Percentiles rank a stretch among this genome's conserved stretches.
These are phyloP conservation scores for Epistrophe eligans DNA, from an alignment of 2,888 invertebrate genomes.

Conservation along the genomic window DNA sequence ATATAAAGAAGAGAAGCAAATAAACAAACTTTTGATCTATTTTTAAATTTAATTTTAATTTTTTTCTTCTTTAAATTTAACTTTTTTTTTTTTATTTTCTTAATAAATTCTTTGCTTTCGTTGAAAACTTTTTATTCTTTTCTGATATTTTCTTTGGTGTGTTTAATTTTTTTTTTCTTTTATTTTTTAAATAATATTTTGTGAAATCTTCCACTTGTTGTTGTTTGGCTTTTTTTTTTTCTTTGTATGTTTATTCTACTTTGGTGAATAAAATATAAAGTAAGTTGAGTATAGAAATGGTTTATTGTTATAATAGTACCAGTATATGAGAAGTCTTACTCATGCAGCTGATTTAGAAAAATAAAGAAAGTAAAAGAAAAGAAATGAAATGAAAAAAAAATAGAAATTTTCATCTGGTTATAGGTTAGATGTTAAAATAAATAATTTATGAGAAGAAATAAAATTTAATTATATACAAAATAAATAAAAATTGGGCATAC, in stretches of 20 bases:
- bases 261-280: constrained; percentile 7
- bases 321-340: constrained; percentile 31
- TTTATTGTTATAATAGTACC: constrained; percentile 32
- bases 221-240: constrained; percentile 14
- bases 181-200: constrained; percentile 44
- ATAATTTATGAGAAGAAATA: constrained; percentile 43
- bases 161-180: constrained; percentile 42
- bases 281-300: constrained; percentile 3
- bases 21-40: constrained; percentile 73
- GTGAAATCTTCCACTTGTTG: constrained; percentile 56
- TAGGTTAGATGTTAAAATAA: not conserved
- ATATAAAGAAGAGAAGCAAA: constrained; percentile 23
- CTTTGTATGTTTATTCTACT: not conserved
- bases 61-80: constrained; percentile 34
- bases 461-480: constrained; percentile 41
- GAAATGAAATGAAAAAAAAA: not conserved
- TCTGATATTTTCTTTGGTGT: constrained; percentile 15
- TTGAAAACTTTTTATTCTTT: constrained; percentile 36
- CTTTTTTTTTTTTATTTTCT: not conserved
- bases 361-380: not conserved
- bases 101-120: constrained; percentile 42
- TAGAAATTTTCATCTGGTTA: constrained; percentile 19
- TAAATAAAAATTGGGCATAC: constrained; percentile 9
- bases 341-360: constrained; percentile 52
- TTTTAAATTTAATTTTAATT: constrained; percentile 47